phyloP scores from a whole-genome alignment of 2,888 invertebrate genomes.

The Cryptophagus acutangulus region DNA sequence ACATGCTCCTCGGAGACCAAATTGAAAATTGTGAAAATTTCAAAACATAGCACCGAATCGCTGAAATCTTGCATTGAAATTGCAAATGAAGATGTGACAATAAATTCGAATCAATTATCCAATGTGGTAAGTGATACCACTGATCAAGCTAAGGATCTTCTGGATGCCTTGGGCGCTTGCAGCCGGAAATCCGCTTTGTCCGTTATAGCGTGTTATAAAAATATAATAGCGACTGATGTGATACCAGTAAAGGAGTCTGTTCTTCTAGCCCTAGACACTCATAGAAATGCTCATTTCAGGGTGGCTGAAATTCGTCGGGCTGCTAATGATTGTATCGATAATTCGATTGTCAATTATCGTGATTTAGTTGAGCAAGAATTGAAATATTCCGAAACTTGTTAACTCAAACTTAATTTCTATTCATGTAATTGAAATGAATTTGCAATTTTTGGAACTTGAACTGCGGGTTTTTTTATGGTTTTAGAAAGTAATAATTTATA shows the following conservation, averaged over 20 bases:
- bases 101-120: conserved; percentile 22
- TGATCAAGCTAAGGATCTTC: conserved; percentile 30
- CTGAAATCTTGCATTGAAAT: conserved; percentile 22
- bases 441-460: too few species aligned
- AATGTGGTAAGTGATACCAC: conserved; percentile 28
- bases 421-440: too few species aligned
- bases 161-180: conserved; percentile 34
- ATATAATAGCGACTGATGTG: conserved; percentile 34
- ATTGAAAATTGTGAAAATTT: conserved; percentile 23
- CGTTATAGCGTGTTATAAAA: conserved; percentile 38
- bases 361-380: conserved; percentile 20
- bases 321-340: conserved; percentile 36
- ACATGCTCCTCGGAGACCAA: conserved; percentile 24
- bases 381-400: conserved; percentile 25
- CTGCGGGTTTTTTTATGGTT: too few species aligned
- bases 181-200: conserved; percentile 31
- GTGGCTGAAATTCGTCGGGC: conserved; percentile 31
- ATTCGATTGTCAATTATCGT: conserved; percentile 21
- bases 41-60: conserved; percentile 20
- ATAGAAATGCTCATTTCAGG: conserved; percentile 33
- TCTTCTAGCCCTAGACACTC: conserved; percentile 34
- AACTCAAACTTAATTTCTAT: too few species aligned
- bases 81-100: conserved; percentile 10
- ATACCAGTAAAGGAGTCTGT: conserved; percentile 36
- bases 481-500: too few species aligned